Percentiles rank a stretch among this genome's conserved stretches.
Evolutionary conservation across 2,797 vertebrate genomes (phyloP).

Genomic region (Rhyacichthys aspro): DNA sequence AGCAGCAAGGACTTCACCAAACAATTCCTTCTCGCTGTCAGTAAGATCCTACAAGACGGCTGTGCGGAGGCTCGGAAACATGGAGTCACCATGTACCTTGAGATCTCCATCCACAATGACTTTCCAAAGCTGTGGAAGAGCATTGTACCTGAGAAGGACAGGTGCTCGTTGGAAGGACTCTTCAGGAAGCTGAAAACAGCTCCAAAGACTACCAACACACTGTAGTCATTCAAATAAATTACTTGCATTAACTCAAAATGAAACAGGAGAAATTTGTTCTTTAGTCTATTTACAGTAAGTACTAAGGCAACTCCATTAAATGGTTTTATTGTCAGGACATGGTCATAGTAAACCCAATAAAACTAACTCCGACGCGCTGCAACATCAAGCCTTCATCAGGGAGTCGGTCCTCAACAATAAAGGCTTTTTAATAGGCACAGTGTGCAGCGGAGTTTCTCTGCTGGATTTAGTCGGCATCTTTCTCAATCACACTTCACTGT

Average conservation of each 20-base stretch:
- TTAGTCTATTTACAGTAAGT: not conserved
- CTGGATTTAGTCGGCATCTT: not conserved
- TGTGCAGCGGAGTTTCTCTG: not conserved
- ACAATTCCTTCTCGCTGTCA: constrained; percentile 1
- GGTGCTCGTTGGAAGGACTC: not conserved
- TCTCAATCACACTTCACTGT: no score
- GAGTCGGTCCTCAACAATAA: constrained; percentile 8
- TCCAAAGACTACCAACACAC: not conserved
- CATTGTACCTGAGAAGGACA: constrained; percentile 5
- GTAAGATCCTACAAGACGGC: constrained; percentile 12
- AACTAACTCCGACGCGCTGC: not conserved
- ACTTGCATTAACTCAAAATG: no score
- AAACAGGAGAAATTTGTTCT: not conserved
- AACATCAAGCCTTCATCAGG: constrained; percentile 2
- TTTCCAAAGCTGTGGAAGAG: constrained; percentile 25
- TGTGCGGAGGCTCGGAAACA: constrained; percentile 13
- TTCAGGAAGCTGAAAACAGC: not conserved
- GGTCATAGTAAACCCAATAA: constrained; percentile 8
- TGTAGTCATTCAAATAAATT: not conserved
- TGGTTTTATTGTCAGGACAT: constrained; percentile 4
- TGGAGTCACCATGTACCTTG: not conserved
- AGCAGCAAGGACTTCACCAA: constrained; percentile 9
- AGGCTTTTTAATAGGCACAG: constrained; percentile 5
- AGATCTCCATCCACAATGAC: constrained; percentile 7
- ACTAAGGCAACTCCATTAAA: not conserved